Evolutionary conservation across 2,888 invertebrate genomes (phyloP).

Genomic region (Drosophila phalerata): DNA sequence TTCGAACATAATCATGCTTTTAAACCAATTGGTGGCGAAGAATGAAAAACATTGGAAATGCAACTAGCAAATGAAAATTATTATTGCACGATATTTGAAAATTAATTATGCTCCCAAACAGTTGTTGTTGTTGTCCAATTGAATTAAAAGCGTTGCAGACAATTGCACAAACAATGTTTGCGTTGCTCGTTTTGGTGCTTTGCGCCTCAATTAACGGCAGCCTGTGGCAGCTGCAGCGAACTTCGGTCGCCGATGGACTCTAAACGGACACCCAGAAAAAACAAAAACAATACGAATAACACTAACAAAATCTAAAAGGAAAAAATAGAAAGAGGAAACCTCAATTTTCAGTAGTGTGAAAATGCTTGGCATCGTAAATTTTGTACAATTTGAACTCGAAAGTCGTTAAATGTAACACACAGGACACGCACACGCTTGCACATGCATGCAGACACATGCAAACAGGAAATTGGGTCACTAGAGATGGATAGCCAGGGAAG

Average conservation of each 20-base stretch:
- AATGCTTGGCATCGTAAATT: constrained; percentile 72
- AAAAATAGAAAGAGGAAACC: constrained; percentile 3
- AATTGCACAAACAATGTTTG: constrained; percentile 59
- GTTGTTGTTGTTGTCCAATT: constrained; percentile 56
- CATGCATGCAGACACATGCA: constrained; percentile 22
- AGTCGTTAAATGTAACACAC: constrained; percentile 77
- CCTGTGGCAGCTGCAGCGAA: constrained; percentile 54
- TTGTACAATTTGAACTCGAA: constrained; percentile 77
- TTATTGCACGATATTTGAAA: constrained; percentile 54
- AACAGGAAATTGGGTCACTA: constrained; percentile 67
- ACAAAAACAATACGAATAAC: constrained; percentile 4
- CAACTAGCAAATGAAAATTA: constrained; percentile 46
- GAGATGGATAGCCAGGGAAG: neutral
- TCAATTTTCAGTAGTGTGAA: constrained; percentile 64
- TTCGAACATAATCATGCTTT: neutral
- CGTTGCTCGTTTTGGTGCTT: constrained; percentile 40
- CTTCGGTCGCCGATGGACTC: constrained; percentile 24
- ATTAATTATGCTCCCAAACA: constrained; percentile 53
- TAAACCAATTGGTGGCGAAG: constrained; percentile 17
- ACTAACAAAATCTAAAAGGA: neutral
- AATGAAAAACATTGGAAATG: constrained; percentile 24
- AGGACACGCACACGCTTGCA: constrained; percentile 17
- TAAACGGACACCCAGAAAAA: constrained; percentile 7
- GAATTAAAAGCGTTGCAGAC: constrained; percentile 72
- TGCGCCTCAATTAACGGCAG: constrained; percentile 77